Evolutionary conservation across 1,140 invertebrate genomes (phyloP).

Genomic region (Pseudomyrmex flavicornis): DNA sequence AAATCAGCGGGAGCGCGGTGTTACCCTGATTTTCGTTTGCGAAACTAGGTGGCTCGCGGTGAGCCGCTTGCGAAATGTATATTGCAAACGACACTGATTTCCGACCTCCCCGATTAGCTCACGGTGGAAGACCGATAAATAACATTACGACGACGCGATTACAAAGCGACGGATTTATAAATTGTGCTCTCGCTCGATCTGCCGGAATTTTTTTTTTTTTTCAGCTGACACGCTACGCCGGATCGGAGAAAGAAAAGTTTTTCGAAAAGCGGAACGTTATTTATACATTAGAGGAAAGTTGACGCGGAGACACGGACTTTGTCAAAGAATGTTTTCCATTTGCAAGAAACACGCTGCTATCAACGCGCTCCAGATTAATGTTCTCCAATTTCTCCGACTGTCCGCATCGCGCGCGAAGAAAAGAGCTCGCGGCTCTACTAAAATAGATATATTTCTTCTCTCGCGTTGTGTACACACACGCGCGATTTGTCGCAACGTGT

Average conservation of each 20-base stretch:
- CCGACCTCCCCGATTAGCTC: background rate
- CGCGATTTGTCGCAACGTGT: background rate
- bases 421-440: background rate
- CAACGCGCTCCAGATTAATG: constrained; percentile 44
- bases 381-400: constrained; percentile 35
- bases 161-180: background rate
- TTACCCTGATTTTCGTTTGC: constrained; percentile 42
- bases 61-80: constrained; percentile 2
- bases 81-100: constrained; percentile 40
- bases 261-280: background rate
- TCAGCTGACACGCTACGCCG: background rate
- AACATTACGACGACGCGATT: background rate
- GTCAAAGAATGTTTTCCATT: constrained; percentile 17
- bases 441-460: constrained; percentile 29
- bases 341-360: background rate
- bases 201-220: background rate
- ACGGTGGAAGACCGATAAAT: background rate
- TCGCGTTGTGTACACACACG: background rate
- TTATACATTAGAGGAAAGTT: background rate
- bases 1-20: constrained; percentile 55
- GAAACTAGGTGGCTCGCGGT: constrained; percentile 40
- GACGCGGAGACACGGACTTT: background rate
- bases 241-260: background rate
- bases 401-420: background rate
- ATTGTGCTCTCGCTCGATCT: background rate